Base-by-base conservation (phyloP, 2,888 invertebrate species). In the Tetheella fluctuosa region DNA sequence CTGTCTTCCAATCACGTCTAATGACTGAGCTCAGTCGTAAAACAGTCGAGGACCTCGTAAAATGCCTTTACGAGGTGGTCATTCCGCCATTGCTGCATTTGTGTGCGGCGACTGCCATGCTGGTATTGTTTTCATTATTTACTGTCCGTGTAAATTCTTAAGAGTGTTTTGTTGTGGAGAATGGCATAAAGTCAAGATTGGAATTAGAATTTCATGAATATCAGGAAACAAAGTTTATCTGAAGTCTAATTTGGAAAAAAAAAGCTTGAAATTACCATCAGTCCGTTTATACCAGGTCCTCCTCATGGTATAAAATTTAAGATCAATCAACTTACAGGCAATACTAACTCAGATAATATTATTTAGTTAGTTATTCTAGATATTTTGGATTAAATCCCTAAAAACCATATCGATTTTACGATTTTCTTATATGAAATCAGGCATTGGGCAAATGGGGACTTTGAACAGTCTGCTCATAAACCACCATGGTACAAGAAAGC, bases 1-100 rank as follows among this genome's bases (percentile, higher is more conserved):
- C 65, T 59, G 60, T 63, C 59, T 62, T 69, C 63, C 64, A 70
- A 72, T 73, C 68, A 61, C 60, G 54, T 57, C 59, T 60, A 69
- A 73, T 63, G 61, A 61, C 57, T 42, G 60, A 48, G 48, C 20
- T 20, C 17, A 20, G 48, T 48, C 34, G 55, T 55, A 55, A 55
- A 55, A 55, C 17, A 28, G 28, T 54, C 54, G 64, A 60, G 59
- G 63, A 56, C 37, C 52, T 67, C 68, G 65, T 72, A 70, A 70
- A 71, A 34, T 48, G 42, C 64, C 53, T 69, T 70, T 67, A 68
- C 57, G 68, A 67, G 57, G 15, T 60, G 48, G 42, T 61, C 59
- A 59, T 58, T 59, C 23, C 53, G 54, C 55, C 59, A 61, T 59
- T 60, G 39, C 53, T 20, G 52, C 13, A 13, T 57, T 48, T 39